Evolutionary conservation across 2,888 invertebrate species (phyloP).

Genomic region (Pollenia labialis): DNA sequence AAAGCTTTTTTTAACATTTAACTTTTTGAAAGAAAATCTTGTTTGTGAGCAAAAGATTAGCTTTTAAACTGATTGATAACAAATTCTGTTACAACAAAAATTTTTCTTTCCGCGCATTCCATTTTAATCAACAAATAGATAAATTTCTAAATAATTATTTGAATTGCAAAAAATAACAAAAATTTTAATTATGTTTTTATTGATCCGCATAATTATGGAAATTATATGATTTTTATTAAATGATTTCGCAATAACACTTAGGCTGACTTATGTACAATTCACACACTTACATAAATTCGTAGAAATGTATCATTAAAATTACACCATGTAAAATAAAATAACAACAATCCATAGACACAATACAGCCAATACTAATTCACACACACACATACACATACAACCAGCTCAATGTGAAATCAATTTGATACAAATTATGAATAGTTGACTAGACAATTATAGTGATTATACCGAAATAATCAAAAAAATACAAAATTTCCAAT

Average conservation of each 20-base stretch:
- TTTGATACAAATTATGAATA: slow-evolving; percentile 62
- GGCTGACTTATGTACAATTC: background rate
- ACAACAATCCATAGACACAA: slow-evolving; percentile 3
- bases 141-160: background rate
- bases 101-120: too few species aligned
- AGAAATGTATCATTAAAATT: slow-evolving; percentile 1
- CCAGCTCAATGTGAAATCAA: slow-evolving; percentile 53
- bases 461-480: slow-evolving; percentile 39
- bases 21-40: too few species aligned
- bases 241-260: background rate
- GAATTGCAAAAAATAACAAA: slow-evolving; percentile 12
- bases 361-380: background rate
- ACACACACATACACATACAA: background rate
- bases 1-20: too few species aligned
- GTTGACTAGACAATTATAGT: slow-evolving; percentile 66
- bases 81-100: too few species aligned
- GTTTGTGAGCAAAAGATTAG: too few species aligned
- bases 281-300: background rate
- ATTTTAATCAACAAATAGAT: background rate
- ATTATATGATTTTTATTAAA: slow-evolving; percentile 38
- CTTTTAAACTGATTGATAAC: too few species aligned
- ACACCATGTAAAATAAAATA: background rate
- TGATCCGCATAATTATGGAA: slow-evolving; percentile 44
- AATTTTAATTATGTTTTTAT: slow-evolving; percentile 25
- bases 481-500: slow-evolving; percentile 14